Conservation (phyloP, 53 echinoderm and acorn worm genomes). For the Zoroaster sp. region DNA sequence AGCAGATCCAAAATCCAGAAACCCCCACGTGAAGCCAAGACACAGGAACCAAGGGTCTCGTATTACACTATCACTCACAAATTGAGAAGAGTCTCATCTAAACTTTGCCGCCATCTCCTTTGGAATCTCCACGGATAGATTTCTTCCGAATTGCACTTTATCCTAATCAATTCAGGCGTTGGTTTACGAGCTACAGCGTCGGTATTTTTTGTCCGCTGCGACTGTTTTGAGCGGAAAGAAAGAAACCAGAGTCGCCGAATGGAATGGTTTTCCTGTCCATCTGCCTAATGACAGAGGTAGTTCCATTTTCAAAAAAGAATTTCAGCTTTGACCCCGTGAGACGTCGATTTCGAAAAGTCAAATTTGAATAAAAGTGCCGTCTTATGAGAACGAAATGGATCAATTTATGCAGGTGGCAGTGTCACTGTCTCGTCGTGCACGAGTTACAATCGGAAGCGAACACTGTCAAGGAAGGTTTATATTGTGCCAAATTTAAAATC, state of each 20-base stretch:
- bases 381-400: constrained; percentile 24
- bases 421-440: background rate
- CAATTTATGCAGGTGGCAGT: constrained; percentile 43
- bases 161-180: constrained; percentile 46
- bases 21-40: background rate
- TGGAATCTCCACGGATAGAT: constrained; percentile 32
- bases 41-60: background rate
- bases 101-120: background rate
- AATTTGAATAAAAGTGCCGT: constrained; percentile 12
- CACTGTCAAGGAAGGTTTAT: background rate
- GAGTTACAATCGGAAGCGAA: background rate
- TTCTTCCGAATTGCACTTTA: constrained; percentile 46
- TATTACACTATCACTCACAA: constrained; percentile 33
- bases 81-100: constrained; percentile 7
- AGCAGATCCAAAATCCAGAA: constrained; percentile 3
- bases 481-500: too few species aligned
- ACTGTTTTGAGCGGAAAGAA: background rate
- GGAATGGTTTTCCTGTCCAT: constrained; percentile 45
- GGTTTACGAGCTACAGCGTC: background rate
- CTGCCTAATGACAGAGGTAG: constrained; percentile 43
- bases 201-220: background rate
- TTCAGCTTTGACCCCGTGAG: background rate
- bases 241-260: constrained; percentile 41
- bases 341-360: constrained; percentile 22
- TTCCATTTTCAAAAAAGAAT: constrained; percentile 5